Evolutionary conservation across 2,113 vertebrate species (phyloP).

Genomic region (Psephotus haematonotus): DNA sequence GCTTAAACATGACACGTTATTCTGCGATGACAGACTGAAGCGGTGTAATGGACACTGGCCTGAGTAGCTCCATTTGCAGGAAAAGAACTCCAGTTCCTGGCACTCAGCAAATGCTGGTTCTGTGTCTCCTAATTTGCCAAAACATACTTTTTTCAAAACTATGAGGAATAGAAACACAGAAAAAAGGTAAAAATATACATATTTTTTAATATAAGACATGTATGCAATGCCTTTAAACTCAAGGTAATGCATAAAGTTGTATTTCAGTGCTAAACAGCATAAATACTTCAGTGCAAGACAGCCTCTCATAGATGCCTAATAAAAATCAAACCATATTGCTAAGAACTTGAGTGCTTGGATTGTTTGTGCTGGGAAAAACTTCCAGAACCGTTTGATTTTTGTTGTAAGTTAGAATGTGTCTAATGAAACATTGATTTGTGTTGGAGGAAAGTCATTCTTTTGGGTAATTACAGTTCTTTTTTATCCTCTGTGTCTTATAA

Average conservation of each 20-base stretch:
- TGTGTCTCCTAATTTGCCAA: background rate
- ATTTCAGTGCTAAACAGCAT: background rate
- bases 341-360: background rate
- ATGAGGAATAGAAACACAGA: background rate
- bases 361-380: background rate
- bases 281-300: background rate
- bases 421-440: background rate
- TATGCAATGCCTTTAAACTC: background rate
- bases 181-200: background rate
- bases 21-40: background rate
- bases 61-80: background rate
- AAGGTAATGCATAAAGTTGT: background rate
- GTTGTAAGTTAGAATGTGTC: background rate
- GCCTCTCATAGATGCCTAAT: background rate
- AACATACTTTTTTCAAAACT: fast-evolving
- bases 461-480: background rate
- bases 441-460: background rate
- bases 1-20: background rate
- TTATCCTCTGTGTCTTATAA: background rate
- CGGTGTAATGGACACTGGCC: background rate
- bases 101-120: background rate
- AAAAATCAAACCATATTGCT: background rate
- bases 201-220: background rate
- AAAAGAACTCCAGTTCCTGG: background rate
- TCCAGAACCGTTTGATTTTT: background rate